Base-by-base conservation (phyloP, 2,797 vertebrate species). In the Manis pentadactyla region DNA sequence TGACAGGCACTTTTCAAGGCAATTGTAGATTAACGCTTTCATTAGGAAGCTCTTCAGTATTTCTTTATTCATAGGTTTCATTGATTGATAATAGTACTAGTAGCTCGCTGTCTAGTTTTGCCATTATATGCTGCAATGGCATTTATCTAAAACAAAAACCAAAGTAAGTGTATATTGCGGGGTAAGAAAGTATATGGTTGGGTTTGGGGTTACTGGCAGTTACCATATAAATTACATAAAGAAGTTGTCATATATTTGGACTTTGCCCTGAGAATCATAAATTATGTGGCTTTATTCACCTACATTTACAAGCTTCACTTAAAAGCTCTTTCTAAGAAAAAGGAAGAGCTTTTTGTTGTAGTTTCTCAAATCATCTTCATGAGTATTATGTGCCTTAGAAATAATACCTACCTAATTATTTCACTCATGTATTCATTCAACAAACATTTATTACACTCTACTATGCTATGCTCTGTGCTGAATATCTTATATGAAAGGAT, bases 51-150 rank as follows among this genome's bases (percentile, higher is more conserved):
- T 81, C 11, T 49, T 90, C 29, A 39, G 0, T 14, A 9, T 93
- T 59, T 77, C 68, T 14, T 87, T 90, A 87, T 94, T 95, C 95
- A n/a, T 77, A 71, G 21, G 2, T 88, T 95, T 97, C 31, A 84
- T 88, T 90, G 73, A 93, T 81, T 90, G 37, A 51, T 94, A 91
- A 78, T 9, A 87, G 7, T 85, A 51, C 3, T 74, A 57, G 82
- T 87, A 4, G 1, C 42, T 66, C 81, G 66, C 0, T 23, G 81
- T n/a, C 63, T 75, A 46, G 25, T 89, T 95, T 83, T 42, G 18
- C 42, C 19, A 64, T 87, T 96, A 73, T 71, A 86, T 71, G 39
- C 17, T 27, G 49, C 2, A 71, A 46, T 46, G 11, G 46, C 11
- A 11, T 46, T 21, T 83, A 59, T 12, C 34, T 59, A 57, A 74